These are phyloP conservation scores for Piprites chloris DNA, from an alignment of 2,113 vertebrate genomes.

Conservation along the genomic window DNA sequence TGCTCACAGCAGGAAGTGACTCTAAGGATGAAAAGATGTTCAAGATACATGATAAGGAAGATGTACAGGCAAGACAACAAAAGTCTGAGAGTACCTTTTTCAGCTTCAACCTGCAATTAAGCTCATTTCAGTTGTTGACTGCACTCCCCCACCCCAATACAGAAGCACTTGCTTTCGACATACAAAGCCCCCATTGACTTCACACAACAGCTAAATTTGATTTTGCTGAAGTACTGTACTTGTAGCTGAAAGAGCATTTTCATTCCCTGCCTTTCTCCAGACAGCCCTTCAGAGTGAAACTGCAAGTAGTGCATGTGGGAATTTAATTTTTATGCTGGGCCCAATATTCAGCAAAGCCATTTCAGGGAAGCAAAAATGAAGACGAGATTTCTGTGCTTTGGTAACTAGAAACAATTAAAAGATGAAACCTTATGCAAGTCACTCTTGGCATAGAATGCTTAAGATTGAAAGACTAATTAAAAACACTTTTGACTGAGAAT, in stretches of 20 bases:
- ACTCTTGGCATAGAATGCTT: neutral
- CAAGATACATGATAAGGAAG: neutral
- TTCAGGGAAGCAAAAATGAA: neutral
- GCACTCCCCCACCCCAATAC: neutral
- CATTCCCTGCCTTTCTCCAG: slow-evolving; percentile 32
- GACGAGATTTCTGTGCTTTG: neutral
- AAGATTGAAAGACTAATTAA: neutral
- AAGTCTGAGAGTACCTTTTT: neutral
- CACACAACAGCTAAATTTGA: neutral
- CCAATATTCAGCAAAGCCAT: neutral
- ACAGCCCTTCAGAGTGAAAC: neutral
- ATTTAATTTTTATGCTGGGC: neutral
- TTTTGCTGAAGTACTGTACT: slow-evolving; percentile 44
- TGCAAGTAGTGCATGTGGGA: neutral
- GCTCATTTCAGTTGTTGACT: slow-evolving; percentile 24
- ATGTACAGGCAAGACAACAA: neutral
- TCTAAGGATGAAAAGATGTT: neutral
- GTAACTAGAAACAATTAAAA: neutral
- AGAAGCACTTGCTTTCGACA: neutral
- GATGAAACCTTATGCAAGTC: neutral
- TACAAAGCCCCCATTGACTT: slow-evolving; percentile 48
- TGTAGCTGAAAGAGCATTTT: slow-evolving; percentile 43
- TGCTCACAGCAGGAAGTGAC: neutral
- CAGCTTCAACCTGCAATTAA: slow-evolving; percentile 30
- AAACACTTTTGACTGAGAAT: neutral